A percentile compares a stretch with the other conserved stretches of the same genome.
These are phyloP conservation scores for Rafetus swinhoei DNA, from an alignment of 2,113 vertebrate genomes.

Conservation along the genomic window DNA sequence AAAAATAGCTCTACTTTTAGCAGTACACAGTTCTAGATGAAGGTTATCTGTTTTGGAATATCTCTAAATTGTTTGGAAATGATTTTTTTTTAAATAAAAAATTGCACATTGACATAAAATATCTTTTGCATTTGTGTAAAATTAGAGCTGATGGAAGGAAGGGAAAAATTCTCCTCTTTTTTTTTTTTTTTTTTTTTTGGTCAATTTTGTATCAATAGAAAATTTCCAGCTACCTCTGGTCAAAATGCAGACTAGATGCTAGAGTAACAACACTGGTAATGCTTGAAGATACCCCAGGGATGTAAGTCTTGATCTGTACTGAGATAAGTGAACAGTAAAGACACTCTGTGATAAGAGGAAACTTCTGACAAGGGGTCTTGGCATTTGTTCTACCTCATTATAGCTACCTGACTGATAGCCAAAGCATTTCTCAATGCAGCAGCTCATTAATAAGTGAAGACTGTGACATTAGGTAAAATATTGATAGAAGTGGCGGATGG, in stretches of 20 bases:
- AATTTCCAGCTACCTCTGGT: not conserved
- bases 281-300: constrained; percentile 28
- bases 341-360: constrained; percentile 58
- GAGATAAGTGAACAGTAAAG: constrained; percentile 58
- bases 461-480: constrained; percentile 81
- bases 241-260: constrained; percentile 6
- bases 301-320: constrained; percentile 50
- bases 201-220: not conserved
- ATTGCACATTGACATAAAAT: not conserved
- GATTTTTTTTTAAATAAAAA: not conserved
- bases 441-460: constrained; percentile 80
- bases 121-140: not conserved
- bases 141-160: not conserved
- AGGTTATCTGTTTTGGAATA: not conserved
- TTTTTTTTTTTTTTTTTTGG: too few relatives aligned
- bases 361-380: constrained; percentile 54
- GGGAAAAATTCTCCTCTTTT: too few relatives aligned
- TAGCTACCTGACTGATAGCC: constrained; percentile 68
- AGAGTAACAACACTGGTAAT: not conserved
- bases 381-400: constrained; percentile 73
- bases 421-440: constrained; percentile 59
- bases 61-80: not conserved
- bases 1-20: not conserved
- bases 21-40: not conserved
- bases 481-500: constrained; percentile 74